A percentile compares a stretch with the other conserved stretches of the same genome.
Evolutionary conservation across 2,113 vertebrate genomes (phyloP).

Genomic region (Opisthocomus hoazin): DNA sequence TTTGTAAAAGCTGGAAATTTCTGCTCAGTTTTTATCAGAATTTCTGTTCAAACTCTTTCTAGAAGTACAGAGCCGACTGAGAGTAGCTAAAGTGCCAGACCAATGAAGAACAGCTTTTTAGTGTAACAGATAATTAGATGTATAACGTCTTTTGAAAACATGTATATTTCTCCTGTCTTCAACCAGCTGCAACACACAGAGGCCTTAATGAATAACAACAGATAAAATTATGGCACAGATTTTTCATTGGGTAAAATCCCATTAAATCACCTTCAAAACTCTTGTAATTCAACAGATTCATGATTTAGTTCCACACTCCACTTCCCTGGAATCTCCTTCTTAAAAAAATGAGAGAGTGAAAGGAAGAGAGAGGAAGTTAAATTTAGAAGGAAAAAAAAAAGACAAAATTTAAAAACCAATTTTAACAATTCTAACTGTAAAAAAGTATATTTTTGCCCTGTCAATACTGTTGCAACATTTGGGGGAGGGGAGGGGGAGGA

Average conservation of each 20-base stretch:
- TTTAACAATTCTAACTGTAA: neutral
- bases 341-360: neutral
- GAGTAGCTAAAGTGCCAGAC: neutral
- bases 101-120: neutral
- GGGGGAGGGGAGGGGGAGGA: fast-evolving
- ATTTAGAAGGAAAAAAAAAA: neutral
- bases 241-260: neutral
- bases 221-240: neutral
- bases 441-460: neutral
- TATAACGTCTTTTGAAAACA: neutral
- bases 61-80: neutral
- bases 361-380: neutral
- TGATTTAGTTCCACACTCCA: neutral
- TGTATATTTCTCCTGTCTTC: neutral
- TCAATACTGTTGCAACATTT: neutral
- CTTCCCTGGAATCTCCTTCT: neutral
- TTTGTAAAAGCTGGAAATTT: neutral
- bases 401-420: neutral
- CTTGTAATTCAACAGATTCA: neutral
- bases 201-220: neutral
- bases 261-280: neutral
- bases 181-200: neutral
- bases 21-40: neutral
- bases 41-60: neutral
- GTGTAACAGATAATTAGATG: neutral